Evolutionary conservation across 2,888 invertebrate species (phyloP), one percentile per base, ranked within the genome.

Genomic region (Troides helena): DNA sequence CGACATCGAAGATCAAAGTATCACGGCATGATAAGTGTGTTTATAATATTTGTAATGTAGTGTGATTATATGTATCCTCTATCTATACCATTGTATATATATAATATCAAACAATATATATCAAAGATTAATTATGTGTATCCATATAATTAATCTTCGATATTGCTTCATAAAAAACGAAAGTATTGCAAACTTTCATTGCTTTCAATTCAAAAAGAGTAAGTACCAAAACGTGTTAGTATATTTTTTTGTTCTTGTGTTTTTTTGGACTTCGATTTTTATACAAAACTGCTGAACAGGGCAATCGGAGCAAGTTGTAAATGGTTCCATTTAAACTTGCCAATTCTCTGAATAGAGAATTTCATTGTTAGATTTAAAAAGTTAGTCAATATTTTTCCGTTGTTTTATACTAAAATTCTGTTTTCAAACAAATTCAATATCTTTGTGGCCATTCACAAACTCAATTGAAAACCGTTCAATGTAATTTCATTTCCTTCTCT

Each of bases 271-370:
- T 5, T 64, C 53, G 60, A 59, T 53, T 64, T 64, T 39, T 64
- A 60, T 64, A 59, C 60, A 68, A 53, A 59, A 64, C 39, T 58
- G 57, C 63, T 68, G 68, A 74, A 72, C 69, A 72, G 74, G 75
- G 74, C 76, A 79, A 78, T 18, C 53, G 39, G 82, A 79, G 76
- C 72, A 86, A 89, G 83, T 89, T 89, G 80, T 81, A 84, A 86
- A 86, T 84, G 86, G 81, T 83, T 86, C 82, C 83, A 86, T 89
- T 88, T 80, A 85, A 89, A 89, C 79, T 89, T 87, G 81, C 74
- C 81, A 79, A 78, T 76, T 64, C 59, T 60, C 46, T 60, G 63
- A 90, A 88, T 86, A 82, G 84, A 77, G 80, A 81, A 80, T 81
- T 81, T 81, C 80, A 82, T 81, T 84, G 83, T 85, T 85, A 60